These are phyloP conservation scores for Eospalax fontanierii DNA, from an alignment of 2,797 vertebrate species.

Conservation along the genomic window DNA sequence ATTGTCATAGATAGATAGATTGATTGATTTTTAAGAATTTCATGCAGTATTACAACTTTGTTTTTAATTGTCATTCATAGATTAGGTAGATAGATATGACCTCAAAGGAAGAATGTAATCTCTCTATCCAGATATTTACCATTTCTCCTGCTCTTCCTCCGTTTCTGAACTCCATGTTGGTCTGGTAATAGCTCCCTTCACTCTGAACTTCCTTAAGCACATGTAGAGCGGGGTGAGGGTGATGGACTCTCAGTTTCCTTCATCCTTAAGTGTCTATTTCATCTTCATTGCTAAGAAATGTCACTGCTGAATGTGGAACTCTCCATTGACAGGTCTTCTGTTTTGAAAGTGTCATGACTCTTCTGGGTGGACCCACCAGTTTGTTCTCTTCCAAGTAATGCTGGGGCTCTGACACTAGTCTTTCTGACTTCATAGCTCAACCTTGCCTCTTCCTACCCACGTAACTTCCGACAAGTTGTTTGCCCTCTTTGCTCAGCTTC, in stretches of 20 bases:
- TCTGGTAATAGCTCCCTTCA: not conserved
- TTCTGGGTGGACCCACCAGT: not conserved
- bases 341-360: not conserved
- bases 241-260: not conserved
- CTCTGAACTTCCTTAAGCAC: not conserved
- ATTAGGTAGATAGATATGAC: too few relatives aligned
- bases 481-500: not conserved
- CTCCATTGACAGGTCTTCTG: not conserved
- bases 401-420: not conserved
- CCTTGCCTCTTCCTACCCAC: not conserved
- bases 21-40: too few relatives aligned
- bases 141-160: not conserved
- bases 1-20: too few relatives aligned
- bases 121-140: not conserved
- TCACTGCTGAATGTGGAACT: not conserved
- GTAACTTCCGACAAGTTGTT: not conserved
- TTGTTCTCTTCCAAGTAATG: not conserved
- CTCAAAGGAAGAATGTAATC: not conserved
- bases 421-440: not conserved
- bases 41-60: too few relatives aligned
- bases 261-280: not conserved
- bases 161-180: not conserved
- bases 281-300: not conserved
- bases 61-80: conserved; percentile 2
- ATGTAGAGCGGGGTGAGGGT: not conserved